Conservation (phyloP, 2,797 vertebrate genomes). For the Platyrinchus mystaceus region DNA sequence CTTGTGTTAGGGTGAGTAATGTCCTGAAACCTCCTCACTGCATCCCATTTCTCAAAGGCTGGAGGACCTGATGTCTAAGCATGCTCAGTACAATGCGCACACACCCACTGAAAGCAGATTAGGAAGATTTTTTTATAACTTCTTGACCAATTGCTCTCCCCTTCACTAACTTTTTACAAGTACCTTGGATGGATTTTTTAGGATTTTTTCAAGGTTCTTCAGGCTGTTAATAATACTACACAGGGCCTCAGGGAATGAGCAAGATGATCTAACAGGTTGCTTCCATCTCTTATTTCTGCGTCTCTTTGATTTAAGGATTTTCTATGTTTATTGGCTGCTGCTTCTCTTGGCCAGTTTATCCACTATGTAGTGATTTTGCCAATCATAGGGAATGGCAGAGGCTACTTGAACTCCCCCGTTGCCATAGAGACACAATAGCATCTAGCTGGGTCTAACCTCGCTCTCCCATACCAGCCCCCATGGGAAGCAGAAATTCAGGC, state of each 20-base stretch:
- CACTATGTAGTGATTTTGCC: conserved; percentile 15
- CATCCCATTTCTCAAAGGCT: not conserved
- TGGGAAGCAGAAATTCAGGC: conserved; percentile 43
- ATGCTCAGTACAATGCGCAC: accelerated
- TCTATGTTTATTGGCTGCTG: conserved; percentile 46
- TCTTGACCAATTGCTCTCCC: conserved; percentile 22
- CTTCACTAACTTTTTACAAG: conserved; percentile 26
- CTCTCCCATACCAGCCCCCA: conserved; percentile 15
- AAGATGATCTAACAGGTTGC: conserved; percentile 44
- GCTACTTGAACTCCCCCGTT: conserved; percentile 8
- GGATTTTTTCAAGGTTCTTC: conserved; percentile 44
- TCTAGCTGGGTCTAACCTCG: conserved; percentile 23
- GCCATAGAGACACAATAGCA: conserved; percentile 61
- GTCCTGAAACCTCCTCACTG: not conserved
- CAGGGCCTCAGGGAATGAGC: not conserved
- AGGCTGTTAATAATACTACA: conserved; percentile 25
- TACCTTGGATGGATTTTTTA: conserved; percentile 17
- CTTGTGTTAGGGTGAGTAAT: not conserved
- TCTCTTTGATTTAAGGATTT: conserved; percentile 61
- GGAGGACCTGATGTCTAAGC: not conserved
- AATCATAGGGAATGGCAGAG: conserved; percentile 35
- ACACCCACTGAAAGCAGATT: not conserved
- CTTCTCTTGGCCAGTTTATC: conserved; percentile 39
- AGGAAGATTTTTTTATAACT: not conserved
- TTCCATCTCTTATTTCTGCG: conserved; percentile 41